These are phyloP conservation scores for Limnephilus lunatus DNA, from an alignment of 2,888 invertebrate genomes.

Conservation along the genomic window DNA sequence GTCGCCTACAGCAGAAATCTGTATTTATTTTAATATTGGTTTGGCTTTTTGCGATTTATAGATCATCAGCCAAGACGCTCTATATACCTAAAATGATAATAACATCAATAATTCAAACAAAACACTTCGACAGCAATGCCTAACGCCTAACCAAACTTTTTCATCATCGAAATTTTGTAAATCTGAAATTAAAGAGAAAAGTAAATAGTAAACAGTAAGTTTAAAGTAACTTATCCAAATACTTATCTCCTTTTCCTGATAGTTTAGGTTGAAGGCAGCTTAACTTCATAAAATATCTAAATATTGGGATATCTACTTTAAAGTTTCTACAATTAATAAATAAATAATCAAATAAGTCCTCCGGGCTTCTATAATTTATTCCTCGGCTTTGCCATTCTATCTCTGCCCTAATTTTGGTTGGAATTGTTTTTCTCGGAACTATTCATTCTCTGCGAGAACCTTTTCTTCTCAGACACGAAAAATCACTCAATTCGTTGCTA, in stretches of 20 bases:
- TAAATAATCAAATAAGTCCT: not conserved
- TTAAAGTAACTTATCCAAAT: too few relatives aligned
- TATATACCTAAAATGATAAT: too few relatives aligned
- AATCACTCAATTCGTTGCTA: slow-evolving; percentile 21
- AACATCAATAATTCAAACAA: not conserved
- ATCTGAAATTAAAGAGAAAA: not conserved
- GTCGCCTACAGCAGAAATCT: too few relatives aligned
- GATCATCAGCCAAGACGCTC: too few relatives aligned
- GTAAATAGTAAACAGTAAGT: not conserved
- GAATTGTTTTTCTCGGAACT: slow-evolving; percentile 20
- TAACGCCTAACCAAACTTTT: not conserved
- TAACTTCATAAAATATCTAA: not conserved
- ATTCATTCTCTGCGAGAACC: not conserved
- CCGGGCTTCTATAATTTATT: not conserved
- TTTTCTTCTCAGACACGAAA: slow-evolving; percentile 31
- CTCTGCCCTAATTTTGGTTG: slow-evolving; percentile 5
- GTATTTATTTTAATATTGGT: too few relatives aligned
- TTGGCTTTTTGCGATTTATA: too few relatives aligned
- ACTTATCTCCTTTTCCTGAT: not conserved
- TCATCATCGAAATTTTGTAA: not conserved
- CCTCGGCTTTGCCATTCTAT: not conserved
- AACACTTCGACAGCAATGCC: not conserved
- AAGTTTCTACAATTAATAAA: not conserved
- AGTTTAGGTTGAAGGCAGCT: not conserved
- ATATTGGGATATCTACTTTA: not conserved